Conservation (phyloP, 2,113 vertebrate genomes). For the Pollimyrus isidori region DNA sequence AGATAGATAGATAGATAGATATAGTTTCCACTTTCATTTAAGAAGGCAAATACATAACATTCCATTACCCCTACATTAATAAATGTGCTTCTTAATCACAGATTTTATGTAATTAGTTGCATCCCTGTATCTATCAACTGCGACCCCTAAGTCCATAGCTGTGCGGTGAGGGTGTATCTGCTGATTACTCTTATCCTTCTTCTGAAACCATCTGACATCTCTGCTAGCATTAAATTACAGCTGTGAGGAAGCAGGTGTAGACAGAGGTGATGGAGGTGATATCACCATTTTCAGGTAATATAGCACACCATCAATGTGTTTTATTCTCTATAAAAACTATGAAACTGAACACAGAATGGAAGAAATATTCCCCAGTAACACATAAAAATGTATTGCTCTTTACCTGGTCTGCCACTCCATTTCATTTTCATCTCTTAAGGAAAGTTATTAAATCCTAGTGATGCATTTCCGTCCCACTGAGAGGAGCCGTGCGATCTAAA, state of each 20-base stretch:
- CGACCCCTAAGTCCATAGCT: background rate
- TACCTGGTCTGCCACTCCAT: background rate
- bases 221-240: background rate
- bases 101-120: background rate
- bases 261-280: background rate
- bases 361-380: background rate
- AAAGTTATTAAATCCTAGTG: slow-evolving; percentile 40
- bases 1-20: no score
- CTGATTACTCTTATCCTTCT: background rate
- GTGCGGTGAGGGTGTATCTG: background rate
- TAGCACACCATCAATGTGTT: background rate
- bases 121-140: background rate
- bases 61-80: background rate
- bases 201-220: background rate
- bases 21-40: background rate
- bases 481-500: slow-evolving; percentile 16
- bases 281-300: background rate
- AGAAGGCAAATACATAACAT: background rate
- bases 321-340: slow-evolving; percentile 5
- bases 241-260: background rate
- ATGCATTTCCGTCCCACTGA: slow-evolving; percentile 28
- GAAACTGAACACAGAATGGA: background rate
- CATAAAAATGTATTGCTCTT: slow-evolving; percentile 11
- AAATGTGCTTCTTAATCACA: background rate
- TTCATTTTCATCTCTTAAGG: background rate